Percentiles rank a stretch among this genome's conserved stretches.
phyloP scores from a whole-genome alignment of 2,888 invertebrate genomes.

The Dysmachus trigonus region DNA sequence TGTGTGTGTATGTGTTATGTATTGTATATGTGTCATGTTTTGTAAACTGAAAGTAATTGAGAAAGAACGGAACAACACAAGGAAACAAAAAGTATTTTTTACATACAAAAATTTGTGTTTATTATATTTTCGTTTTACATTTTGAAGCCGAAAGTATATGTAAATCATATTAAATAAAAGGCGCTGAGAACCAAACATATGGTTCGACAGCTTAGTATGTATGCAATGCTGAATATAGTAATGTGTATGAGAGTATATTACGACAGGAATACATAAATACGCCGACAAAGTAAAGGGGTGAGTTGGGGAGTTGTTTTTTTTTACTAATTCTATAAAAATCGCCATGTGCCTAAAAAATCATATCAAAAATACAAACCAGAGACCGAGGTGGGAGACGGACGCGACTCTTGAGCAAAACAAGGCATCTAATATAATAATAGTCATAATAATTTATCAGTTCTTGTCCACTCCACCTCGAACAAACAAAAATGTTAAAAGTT shows the following conservation, averaged over 20 bases:
- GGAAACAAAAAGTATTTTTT: not conserved
- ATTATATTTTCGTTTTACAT: constrained; percentile 28
- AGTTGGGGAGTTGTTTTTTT: not conserved
- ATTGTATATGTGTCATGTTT: not conserved
- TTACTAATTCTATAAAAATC: constrained; percentile 21
- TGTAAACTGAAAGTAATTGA: not conserved
- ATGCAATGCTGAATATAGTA: constrained; percentile 23
- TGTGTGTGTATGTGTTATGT: not conserved
- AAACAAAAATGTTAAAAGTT: not conserved
- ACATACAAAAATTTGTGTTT: constrained; percentile 36
- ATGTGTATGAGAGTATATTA: constrained; percentile 21
- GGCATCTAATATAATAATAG: not conserved
- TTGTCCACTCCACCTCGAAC: not conserved
- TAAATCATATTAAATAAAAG: constrained; percentile 3
- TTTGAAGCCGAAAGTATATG: not conserved
- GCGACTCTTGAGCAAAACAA: constrained; percentile 23
- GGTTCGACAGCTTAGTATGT: constrained; percentile 11
- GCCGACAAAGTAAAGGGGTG: constrained; percentile 10
- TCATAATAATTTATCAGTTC: not conserved
- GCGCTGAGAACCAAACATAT: not conserved
- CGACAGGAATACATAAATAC: constrained; percentile 11
- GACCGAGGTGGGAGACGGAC: not conserved
- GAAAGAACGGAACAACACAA: not conserved
- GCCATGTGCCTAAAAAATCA: constrained; percentile 18
- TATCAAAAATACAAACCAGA: constrained; percentile 1